phyloP scores from a whole-genome alignment of 2,888 invertebrate species.

The Coelinius sp. region DNA sequence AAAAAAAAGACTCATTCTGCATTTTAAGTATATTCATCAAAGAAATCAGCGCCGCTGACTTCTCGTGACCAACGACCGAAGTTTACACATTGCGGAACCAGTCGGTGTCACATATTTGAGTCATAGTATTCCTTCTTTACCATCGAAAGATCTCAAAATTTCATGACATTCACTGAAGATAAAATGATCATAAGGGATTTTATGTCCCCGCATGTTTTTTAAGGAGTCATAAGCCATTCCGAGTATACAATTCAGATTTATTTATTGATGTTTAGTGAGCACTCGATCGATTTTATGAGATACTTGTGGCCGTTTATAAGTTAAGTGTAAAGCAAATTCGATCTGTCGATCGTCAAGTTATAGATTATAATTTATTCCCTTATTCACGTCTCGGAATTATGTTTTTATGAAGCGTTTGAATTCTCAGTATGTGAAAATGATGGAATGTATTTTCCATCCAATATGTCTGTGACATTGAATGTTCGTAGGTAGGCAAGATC shows the following conservation, averaged over 20 bases:
- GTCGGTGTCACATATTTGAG: not conserved
- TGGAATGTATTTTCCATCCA: conserved; percentile 22
- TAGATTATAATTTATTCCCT: not conserved
- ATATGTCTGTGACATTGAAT: conserved; percentile 46
- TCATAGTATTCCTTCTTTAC: conserved; percentile 42
- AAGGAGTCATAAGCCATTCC: not conserved
- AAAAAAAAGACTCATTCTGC: no score
- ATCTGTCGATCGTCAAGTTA: not conserved
- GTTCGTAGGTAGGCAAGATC: conserved; percentile 50
- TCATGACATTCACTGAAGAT: not conserved
- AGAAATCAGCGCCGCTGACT: not conserved
- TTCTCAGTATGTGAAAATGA: conserved; percentile 2
- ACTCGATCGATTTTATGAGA: conserved; percentile 4
- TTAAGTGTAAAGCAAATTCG: conserved; percentile 8
- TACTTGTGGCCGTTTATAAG: not conserved
- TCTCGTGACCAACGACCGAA: not conserved
- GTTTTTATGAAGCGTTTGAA: not conserved
- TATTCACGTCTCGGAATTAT: not conserved
- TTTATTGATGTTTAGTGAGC: not conserved
- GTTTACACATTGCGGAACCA: not conserved
- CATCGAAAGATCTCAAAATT: conserved; percentile 32
- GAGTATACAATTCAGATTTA: conserved; percentile 8
- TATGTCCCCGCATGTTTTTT: not conserved
- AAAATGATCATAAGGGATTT: not conserved
- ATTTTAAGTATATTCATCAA: no score